Conservation (phyloP, 1,140 invertebrate species). For the Leguminivora glycinivorella region DNA sequence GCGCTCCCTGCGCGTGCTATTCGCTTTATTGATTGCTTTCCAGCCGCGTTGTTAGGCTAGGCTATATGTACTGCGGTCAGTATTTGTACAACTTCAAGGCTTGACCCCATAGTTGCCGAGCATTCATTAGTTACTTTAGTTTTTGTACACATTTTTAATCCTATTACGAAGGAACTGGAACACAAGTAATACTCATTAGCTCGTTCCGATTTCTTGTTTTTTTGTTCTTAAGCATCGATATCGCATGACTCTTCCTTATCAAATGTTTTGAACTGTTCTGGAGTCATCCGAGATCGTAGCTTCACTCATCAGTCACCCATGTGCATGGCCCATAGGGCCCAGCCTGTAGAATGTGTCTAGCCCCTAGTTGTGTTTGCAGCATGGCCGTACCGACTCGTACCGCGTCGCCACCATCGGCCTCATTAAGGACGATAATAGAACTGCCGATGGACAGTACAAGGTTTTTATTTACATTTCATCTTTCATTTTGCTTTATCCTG, state of each 20-base stretch:
- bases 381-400: conserved; percentile 95
- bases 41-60: conserved; percentile 21
- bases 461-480: conserved; percentile 81
- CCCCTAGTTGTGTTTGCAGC: conserved; percentile 85
- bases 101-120: conserved; percentile 14
- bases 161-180: conserved; percentile 9
- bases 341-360: conserved; percentile 76
- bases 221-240: conserved; percentile 33
- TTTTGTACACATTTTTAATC: conserved; percentile 8
- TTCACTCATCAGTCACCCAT: conserved; percentile 50
- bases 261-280: background rate
- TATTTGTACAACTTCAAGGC: conserved; percentile 23
- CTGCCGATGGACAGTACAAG: conserved; percentile 95
- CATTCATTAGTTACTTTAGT: conserved; percentile 10
- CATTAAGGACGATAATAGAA: conserved; percentile 95
- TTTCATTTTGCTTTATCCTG: conserved; percentile 49
- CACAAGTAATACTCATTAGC: background rate
- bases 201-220: conserved; percentile 14
- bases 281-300: conserved; percentile 38
- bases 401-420: conserved; percentile 93
- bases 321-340: conserved; percentile 69
- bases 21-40: conserved; percentile 31
- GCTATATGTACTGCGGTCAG: conserved; percentile 19
- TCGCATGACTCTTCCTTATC: conserved; percentile 38
- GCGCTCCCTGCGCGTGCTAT: conserved; percentile 39